Evolutionary conservation across 2,797 vertebrate species (phyloP).

Genomic region (Chrysolophus pictus): DNA sequence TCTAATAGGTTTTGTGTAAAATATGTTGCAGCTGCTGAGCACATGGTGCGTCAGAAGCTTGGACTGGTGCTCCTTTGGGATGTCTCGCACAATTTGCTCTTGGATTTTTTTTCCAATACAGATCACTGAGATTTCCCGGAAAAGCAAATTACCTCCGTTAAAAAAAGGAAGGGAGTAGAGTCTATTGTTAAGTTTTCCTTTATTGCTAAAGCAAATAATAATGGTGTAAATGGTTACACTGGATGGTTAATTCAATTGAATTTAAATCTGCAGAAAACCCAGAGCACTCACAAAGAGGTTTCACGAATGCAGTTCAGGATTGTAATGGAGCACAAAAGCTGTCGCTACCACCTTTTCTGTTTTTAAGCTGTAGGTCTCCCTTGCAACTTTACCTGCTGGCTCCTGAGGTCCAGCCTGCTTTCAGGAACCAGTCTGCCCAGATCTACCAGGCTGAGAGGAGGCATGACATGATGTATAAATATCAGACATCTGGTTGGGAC

Average conservation of each 20-base stretch:
- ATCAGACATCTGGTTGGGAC: neutral
- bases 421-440: neutral
- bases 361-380: neutral
- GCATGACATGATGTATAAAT: neutral
- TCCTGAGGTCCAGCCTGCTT: neutral
- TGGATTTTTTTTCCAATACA: constrained; percentile 42
- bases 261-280: constrained; percentile 74
- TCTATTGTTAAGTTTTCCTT: constrained; percentile 71
- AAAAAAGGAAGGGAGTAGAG: neutral
- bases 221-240: constrained; percentile 66
- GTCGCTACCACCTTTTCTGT: neutral
- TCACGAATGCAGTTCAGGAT: neutral
- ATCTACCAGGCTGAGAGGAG: neutral
- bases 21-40: neutral
- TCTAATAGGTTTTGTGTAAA: constrained; percentile 32
- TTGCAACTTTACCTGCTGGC: constrained; percentile 1
- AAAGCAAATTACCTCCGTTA: constrained; percentile 35
- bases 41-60: constrained; percentile 27
- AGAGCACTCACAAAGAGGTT: constrained; percentile 64
- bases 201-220: constrained; percentile 37
- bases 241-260: constrained; percentile 61
- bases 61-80: neutral
- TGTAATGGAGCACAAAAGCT: neutral
- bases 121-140: constrained; percentile 61
- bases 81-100: constrained; percentile 39